These are phyloP conservation scores for Rhodophaea formosa DNA, from an alignment of 2,888 invertebrate genomes.

Conservation along the genomic window DNA sequence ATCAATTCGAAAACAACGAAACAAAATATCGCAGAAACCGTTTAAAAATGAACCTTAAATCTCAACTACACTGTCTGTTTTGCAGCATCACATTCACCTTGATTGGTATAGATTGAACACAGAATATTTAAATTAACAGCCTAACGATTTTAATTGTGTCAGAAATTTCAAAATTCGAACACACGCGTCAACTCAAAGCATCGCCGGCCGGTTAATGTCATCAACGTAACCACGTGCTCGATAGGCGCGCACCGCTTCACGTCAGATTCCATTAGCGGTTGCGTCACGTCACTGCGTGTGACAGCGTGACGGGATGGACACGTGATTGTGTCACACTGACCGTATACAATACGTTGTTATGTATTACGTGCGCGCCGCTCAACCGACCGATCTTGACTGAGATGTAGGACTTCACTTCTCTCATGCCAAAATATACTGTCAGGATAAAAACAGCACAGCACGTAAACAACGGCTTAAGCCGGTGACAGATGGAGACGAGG, in stretches of 20 bases:
- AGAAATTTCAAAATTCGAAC: conserved; percentile 19
- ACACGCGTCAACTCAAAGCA: conserved; percentile 8
- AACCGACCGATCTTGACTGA: conserved; percentile 67
- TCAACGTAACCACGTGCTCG: conserved; percentile 26
- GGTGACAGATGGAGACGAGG: conserved; percentile 4
- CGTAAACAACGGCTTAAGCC: conserved; percentile 56
- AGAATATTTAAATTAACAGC: neutral
- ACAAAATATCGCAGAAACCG: neutral
- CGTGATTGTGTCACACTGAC: conserved; percentile 41
- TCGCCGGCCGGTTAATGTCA: conserved; percentile 24
- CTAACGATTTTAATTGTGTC: neutral
- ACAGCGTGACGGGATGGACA: conserved; percentile 30
- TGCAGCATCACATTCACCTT: neutral
- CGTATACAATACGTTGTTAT: conserved; percentile 32
- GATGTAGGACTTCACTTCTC: conserved; percentile 44
- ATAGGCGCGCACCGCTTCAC: conserved; percentile 22
- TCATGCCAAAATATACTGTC: conserved; percentile 54
- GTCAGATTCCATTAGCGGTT: conserved; percentile 29
- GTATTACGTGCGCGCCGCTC: conserved; percentile 59
- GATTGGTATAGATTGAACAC: neutral
- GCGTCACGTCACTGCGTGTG: conserved; percentile 33
- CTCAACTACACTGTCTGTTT: neutral
- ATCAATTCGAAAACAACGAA: neutral
- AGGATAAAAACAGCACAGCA: conserved; percentile 60
- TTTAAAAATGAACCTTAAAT: neutral